Evolutionary conservation across 2,113 vertebrate genomes (phyloP).

Genomic region (Gopherus flavomarginatus): DNA sequence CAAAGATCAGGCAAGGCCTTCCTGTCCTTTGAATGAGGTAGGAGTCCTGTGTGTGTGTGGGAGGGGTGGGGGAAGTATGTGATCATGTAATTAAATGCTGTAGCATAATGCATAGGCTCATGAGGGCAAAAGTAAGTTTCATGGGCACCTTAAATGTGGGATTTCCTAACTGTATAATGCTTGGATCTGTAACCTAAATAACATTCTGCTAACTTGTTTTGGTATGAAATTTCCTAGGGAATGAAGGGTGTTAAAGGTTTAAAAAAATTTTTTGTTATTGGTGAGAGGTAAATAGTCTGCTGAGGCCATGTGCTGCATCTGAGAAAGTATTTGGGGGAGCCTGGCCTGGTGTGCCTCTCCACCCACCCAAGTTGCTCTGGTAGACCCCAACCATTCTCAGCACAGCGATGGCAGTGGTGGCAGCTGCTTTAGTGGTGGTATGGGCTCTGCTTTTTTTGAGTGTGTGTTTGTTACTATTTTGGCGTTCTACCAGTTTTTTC

Average conservation of each 20-base stretch:
- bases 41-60: neutral
- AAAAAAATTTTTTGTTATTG: neutral
- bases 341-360: neutral
- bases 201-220: neutral
- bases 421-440: too few species aligned
- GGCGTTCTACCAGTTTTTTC: too few species aligned
- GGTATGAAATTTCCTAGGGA: neutral
- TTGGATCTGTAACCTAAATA: neutral
- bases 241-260: neutral
- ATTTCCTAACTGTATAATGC: neutral
- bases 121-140: neutral
- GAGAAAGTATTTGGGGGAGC: neutral
- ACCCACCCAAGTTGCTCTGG: neutral
- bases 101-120: neutral
- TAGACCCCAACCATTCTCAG: neutral
- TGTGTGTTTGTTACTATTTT: too few species aligned
- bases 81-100: neutral
- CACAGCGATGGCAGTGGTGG: neutral
- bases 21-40: neutral
- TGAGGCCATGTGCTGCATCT: neutral
- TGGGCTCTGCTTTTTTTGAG: too few species aligned
- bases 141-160: neutral
- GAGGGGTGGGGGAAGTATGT: neutral
- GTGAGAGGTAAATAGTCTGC: neutral
- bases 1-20: neutral